phyloP scores from a whole-genome alignment of 2,797 vertebrate species.

The Sarcophilus harrisii region DNA sequence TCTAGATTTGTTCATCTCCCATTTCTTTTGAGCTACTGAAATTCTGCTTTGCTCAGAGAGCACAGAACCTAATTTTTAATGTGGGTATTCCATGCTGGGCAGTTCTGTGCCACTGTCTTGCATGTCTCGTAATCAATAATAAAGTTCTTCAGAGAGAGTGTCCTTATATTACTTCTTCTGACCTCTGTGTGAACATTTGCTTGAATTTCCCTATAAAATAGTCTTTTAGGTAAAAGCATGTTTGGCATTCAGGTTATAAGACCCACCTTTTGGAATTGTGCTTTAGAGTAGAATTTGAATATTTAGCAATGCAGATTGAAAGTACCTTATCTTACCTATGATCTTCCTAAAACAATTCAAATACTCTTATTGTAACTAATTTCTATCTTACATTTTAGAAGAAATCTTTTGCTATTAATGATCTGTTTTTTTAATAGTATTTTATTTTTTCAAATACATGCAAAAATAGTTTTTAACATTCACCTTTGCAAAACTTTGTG shows the following conservation, averaged over 20 bases:
- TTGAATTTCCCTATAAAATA: background rate
- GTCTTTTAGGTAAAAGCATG: background rate
- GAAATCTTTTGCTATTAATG: background rate
- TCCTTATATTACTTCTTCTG: background rate
- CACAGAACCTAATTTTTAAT: background rate
- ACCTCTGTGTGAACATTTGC: background rate
- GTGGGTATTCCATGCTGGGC: background rate
- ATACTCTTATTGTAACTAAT: background rate
- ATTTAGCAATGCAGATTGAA: background rate
- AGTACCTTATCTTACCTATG: background rate
- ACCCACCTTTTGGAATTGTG: background rate
- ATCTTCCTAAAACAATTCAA: background rate
- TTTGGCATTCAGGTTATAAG: background rate
- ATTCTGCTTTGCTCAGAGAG: background rate
- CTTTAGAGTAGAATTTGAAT: background rate
- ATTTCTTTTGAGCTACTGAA: background rate
- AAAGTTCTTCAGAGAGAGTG: background rate
- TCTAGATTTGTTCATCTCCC: background rate
- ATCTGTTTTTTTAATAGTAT: background rate
- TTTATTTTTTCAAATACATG: no score
- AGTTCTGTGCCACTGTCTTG: background rate
- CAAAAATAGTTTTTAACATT: no score
- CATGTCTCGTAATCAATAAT: background rate
- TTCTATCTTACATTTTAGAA: background rate
- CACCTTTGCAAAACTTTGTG: no score